Conservation (phyloP, 2,797 vertebrate genomes). For the Clarias pachynema region DNA sequence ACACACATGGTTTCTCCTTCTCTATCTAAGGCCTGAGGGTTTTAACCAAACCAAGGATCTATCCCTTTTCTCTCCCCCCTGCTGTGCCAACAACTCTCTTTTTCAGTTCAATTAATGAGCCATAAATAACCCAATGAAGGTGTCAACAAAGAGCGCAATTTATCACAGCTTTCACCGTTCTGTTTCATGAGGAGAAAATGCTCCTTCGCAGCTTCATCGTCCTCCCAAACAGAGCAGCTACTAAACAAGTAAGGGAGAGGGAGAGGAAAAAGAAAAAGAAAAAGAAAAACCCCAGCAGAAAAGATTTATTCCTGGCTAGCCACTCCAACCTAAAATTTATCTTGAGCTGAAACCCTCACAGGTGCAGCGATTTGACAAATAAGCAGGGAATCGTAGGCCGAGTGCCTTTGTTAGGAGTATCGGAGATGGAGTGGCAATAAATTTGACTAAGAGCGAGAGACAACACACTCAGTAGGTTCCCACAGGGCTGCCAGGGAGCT, state of each 20-base stretch:
- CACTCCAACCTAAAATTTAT: slow-evolving; percentile 84
- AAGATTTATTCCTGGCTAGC: slow-evolving; percentile 89
- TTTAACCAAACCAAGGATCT: slow-evolving; percentile 71
- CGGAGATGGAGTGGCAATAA: slow-evolving; percentile 85
- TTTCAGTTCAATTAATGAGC: slow-evolving; percentile 98
- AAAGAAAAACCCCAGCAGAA: slow-evolving; percentile 40
- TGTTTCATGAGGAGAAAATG: slow-evolving; percentile 77
- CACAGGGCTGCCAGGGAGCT: slow-evolving; percentile 69
- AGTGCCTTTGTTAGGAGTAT: slow-evolving; percentile 82
- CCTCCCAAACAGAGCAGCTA: slow-evolving; percentile 72
- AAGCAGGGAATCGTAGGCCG: slow-evolving; percentile 79
- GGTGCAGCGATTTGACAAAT: slow-evolving; percentile 94
- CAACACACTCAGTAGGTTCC: slow-evolving; percentile 76
- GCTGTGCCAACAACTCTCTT: slow-evolving; percentile 89
- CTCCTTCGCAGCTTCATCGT: slow-evolving; percentile 79
- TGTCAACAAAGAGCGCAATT: slow-evolving; percentile 96
- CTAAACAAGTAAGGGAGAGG: slow-evolving; percentile 56
- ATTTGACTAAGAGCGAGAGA: slow-evolving; percentile 89
- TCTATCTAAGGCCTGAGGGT: slow-evolving; percentile 68
- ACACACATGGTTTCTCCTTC: slow-evolving; percentile 12
- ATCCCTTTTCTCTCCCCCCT: slow-evolving; percentile 71
- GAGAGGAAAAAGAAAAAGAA: slow-evolving; percentile 5
- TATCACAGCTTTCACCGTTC: slow-evolving; percentile 90
- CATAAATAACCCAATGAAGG: slow-evolving; percentile 99
- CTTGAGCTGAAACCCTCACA: slow-evolving; percentile 88